Percentiles rank a stretch among this genome's conserved stretches.
These are phyloP conservation scores for Loris lydekkerianus DNA, from an alignment of 2,797 vertebrate genomes.

Conservation along the genomic window DNA sequence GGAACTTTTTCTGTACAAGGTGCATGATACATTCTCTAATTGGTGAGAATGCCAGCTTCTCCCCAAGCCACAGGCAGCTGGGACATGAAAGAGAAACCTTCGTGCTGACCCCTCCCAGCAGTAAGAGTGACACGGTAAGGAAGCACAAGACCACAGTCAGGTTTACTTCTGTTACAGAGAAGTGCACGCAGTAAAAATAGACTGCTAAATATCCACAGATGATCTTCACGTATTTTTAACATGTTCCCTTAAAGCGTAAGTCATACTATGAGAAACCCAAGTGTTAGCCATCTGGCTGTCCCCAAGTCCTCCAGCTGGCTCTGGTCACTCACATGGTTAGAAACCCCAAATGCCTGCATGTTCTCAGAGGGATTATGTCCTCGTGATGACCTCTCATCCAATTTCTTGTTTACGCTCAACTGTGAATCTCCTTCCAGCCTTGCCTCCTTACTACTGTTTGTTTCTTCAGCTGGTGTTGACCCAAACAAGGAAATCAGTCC, in stretches of 20 bases:
- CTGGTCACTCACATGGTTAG: slow-evolving; percentile 35
- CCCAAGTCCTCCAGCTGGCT: slow-evolving; percentile 39
- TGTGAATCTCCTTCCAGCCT: slow-evolving; percentile 2
- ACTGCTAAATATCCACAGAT: slow-evolving; percentile 61
- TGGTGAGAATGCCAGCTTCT: not conserved
- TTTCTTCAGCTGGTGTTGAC: not conserved
- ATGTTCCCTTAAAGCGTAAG: slow-evolving; percentile 52
- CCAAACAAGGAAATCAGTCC: slow-evolving; percentile 43
- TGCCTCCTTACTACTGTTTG: slow-evolving; percentile 44
- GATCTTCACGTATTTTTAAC: slow-evolving; percentile 61
- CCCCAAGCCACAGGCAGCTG: not conserved
- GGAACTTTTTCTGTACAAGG: not conserved
- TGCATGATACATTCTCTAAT: not conserved
- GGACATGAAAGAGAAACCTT: not conserved
- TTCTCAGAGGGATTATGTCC: slow-evolving; percentile 31
- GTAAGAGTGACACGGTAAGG: slow-evolving; percentile 54
- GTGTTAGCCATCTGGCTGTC: slow-evolving; percentile 58
- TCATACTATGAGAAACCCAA: slow-evolving; percentile 40
- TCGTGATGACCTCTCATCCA: slow-evolving; percentile 24
- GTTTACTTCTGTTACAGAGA: slow-evolving; percentile 13
- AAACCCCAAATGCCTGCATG: slow-evolving; percentile 56
- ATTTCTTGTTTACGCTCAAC: slow-evolving; percentile 55
- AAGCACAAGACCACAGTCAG: not conserved
- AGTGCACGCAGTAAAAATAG: slow-evolving; percentile 46
- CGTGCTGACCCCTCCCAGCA: not conserved